A percentile compares a stretch with the other conserved stretches of the same genome.
phyloP scores from a whole-genome alignment of 2,113 vertebrate species.

The Sitta europaea region DNA sequence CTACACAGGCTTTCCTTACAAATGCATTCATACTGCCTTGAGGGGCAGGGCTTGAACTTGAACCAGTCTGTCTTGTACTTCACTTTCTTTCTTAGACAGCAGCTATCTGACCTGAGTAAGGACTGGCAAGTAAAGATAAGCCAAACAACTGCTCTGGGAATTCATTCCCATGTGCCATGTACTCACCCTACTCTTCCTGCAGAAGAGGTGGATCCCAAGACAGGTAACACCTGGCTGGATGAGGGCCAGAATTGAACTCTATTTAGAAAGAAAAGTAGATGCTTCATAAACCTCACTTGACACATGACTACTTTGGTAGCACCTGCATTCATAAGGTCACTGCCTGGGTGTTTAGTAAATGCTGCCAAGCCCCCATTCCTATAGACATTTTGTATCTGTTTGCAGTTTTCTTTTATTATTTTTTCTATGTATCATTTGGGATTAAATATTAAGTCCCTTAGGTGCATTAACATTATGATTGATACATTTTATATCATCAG shows the following conservation, averaged over 20 bases:
- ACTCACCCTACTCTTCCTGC: background rate
- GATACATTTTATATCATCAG: background rate
- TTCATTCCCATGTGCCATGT: background rate
- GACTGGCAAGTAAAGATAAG: background rate
- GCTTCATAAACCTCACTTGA: background rate
- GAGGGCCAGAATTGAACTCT: background rate
- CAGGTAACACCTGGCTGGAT: background rate
- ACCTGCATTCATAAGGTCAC: background rate
- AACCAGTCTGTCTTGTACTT: background rate
- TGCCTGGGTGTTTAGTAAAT: background rate
- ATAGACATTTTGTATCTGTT: background rate
- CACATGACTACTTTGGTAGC: background rate
- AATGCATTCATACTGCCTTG: background rate
- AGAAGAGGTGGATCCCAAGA: background rate
- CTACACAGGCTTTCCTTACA: background rate
- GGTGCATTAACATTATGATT: background rate
- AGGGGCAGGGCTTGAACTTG: background rate
- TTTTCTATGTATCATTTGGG: background rate
- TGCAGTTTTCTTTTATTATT: background rate
- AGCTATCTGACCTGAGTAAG: background rate
- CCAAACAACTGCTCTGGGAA: background rate
- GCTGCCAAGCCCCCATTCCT: background rate
- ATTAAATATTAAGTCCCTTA: background rate
- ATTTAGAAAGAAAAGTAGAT: background rate
- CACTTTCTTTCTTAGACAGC: background rate